Conservation (phyloP, 92 coral and sea anemone genomes). For the Paramuricea clavata region DNA sequence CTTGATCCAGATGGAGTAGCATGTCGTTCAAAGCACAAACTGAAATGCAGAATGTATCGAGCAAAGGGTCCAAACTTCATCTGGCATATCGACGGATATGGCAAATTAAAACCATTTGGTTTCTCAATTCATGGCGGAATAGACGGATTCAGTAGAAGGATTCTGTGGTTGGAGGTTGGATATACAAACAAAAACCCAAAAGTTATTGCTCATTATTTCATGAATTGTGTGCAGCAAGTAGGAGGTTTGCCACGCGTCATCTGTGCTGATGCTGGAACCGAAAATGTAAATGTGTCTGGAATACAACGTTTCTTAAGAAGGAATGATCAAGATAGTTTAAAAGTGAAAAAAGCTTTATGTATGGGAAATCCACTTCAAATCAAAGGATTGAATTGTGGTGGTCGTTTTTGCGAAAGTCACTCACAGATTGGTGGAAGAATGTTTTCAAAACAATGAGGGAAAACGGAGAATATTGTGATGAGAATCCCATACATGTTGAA, state of each 20-base stretch:
- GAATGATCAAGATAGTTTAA: no score
- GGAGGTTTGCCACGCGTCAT: slow-evolving; percentile 48
- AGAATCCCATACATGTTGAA: slow-evolving; percentile 29
- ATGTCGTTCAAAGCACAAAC: slow-evolving; percentile 52
- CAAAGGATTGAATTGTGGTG: no score
- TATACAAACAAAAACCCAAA: slow-evolving; percentile 38
- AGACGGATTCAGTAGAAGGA: slow-evolving; percentile 49
- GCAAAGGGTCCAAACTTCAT: slow-evolving; percentile 54
- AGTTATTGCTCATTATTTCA: slow-evolving; percentile 51
- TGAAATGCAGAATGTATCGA: slow-evolving; percentile 46
- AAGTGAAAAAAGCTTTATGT: no score
- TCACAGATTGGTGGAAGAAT: slow-evolving; percentile 35
- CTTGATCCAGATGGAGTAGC: slow-evolving; percentile 65
- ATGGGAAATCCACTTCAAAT: no score
- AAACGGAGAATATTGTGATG: slow-evolving; percentile 12
- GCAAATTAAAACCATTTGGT: no score
- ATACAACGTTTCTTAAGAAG: no score
- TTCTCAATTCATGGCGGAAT: slow-evolving; percentile 55
- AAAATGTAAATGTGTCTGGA: no score
- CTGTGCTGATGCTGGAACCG: slow-evolving; percentile 63
- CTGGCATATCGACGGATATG: slow-evolving; percentile 67
- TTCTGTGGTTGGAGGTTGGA: slow-evolving; percentile 17
- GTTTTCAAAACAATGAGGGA: slow-evolving; percentile 10
- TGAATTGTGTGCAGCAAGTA: slow-evolving; percentile 46
- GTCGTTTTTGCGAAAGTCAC: slow-evolving; percentile 48